Conservation (phyloP, 2,797 vertebrate genomes). For the Melanotaenia pygmaea region DNA sequence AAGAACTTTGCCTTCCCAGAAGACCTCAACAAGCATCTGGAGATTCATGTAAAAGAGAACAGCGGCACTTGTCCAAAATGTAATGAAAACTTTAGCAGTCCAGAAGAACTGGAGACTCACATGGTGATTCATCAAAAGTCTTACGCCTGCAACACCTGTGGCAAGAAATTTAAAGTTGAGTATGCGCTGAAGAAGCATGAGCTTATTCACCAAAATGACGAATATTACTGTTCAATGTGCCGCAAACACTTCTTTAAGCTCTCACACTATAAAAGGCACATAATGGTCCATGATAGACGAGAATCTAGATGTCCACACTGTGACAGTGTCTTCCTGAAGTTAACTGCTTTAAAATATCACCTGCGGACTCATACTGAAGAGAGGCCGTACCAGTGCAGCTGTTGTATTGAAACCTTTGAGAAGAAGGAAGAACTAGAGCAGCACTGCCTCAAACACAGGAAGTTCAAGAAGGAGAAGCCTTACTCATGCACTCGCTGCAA, state of each 20-base stretch:
- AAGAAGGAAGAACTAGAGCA: conserved; percentile 82
- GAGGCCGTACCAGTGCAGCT: conserved; percentile 83
- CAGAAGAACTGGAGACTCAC: conserved; percentile 68
- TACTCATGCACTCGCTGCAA: conserved; percentile 81
- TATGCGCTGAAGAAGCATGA: conserved; percentile 73
- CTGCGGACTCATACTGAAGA: conserved; percentile 84
- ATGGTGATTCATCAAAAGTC: conserved; percentile 61
- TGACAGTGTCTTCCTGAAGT: conserved; percentile 82
- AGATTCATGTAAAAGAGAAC: conserved; percentile 67
- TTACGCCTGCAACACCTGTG: conserved; percentile 67
- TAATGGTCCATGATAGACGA: conserved; percentile 79
- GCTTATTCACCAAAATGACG: conserved; percentile 56
- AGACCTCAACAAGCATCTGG: conserved; percentile 72
- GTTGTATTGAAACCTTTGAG: conserved; percentile 86
- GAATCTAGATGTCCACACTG: conserved; percentile 88
- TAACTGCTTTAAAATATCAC: conserved; percentile 86
- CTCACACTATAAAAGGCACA: conserved; percentile 81
- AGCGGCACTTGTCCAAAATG: conserved; percentile 71
- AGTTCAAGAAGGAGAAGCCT: conserved; percentile 66
- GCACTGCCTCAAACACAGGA: conserved; percentile 85
- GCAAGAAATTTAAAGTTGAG: conserved; percentile 75
- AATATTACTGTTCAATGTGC: conserved; percentile 68
- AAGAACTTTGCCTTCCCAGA: conserved; percentile 61
- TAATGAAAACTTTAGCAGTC: conserved; percentile 50
- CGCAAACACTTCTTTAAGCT: conserved; percentile 68